Evolutionary conservation across 2,113 vertebrate species (phyloP).

Genomic region (Dermatemys mawii): DNA sequence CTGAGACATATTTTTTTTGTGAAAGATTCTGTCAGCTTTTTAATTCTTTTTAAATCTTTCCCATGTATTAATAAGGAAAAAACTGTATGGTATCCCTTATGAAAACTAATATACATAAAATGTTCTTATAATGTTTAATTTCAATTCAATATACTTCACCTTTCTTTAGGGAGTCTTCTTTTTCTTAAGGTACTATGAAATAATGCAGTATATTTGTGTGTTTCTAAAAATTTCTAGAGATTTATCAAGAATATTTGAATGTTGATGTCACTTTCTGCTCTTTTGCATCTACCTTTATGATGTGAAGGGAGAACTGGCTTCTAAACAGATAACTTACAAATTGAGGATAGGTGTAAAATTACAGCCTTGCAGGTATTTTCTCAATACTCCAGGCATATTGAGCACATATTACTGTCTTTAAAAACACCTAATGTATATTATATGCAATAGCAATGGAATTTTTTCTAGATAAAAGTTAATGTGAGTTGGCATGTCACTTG

Average conservation of each 20-base stretch:
- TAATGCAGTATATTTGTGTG: background rate
- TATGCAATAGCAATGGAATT: background rate
- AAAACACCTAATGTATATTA: background rate
- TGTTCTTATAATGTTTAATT: constrained; percentile 14
- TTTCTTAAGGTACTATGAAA: constrained; percentile 31
- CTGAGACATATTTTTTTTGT: constrained; percentile 1
- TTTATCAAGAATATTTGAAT: constrained; percentile 28
- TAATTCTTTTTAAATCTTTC: constrained; percentile 23
- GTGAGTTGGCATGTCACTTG: background rate
- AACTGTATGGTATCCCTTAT: background rate
- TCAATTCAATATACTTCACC: background rate
- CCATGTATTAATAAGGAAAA: constrained; percentile 10
- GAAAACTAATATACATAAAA: too few relatives aligned
- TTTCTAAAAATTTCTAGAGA: constrained; percentile 5
- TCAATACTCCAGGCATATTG: background rate
- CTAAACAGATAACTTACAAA: background rate
- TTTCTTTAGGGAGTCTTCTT: constrained; percentile 10
- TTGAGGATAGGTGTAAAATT: background rate
- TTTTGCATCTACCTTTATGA: background rate
- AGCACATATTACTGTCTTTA: background rate
- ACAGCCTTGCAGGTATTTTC: background rate
- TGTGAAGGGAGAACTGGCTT: constrained; percentile 14
- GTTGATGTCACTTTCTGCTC: constrained; percentile 26
- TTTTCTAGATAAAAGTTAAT: background rate
- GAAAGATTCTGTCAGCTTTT: constrained; percentile 25